Evolutionary conservation across 2,888 invertebrate genomes (phyloP).

Genomic region (Operophtera brumata): DNA sequence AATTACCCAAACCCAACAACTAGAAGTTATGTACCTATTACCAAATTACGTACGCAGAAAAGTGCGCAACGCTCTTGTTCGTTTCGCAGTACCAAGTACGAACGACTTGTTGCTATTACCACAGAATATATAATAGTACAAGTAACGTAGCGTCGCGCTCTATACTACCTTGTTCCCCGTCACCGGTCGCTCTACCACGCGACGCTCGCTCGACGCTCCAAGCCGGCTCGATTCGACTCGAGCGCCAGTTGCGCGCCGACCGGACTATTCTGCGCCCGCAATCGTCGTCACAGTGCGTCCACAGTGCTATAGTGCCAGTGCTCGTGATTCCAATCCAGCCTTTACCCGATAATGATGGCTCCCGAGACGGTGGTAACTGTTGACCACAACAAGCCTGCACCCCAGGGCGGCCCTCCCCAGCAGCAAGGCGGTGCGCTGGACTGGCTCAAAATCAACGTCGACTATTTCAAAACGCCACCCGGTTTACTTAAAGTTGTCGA

Average conservation of each 20-base stretch:
- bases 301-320: slow-evolving; percentile 70
- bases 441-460: slow-evolving; percentile 88
- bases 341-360: slow-evolving; percentile 83
- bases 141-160: too few relatives aligned
- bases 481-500: slow-evolving; percentile 90
- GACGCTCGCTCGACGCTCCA: slow-evolving; percentile 26
- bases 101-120: too few relatives aligned
- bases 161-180: slow-evolving; percentile 50
- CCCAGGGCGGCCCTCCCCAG: slow-evolving; percentile 62
- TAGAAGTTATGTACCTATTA: too few relatives aligned
- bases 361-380: slow-evolving; percentile 91
- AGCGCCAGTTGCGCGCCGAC: slow-evolving; percentile 64
- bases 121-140: too few relatives aligned
- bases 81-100: too few relatives aligned
- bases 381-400: slow-evolving; percentile 82
- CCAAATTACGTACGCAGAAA: too few relatives aligned
- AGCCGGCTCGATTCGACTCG: neutral
- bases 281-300: slow-evolving; percentile 59
- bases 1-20: too few relatives aligned
- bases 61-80: too few relatives aligned
- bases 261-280: slow-evolving; percentile 63
- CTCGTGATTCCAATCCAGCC: slow-evolving; percentile 47
- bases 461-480: slow-evolving; percentile 90
- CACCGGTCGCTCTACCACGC: slow-evolving; percentile 39
- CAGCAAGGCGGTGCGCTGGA: slow-evolving; percentile 80